Conservation (phyloP, 1,140 invertebrate species). For the Oscheius sp. region DNA sequence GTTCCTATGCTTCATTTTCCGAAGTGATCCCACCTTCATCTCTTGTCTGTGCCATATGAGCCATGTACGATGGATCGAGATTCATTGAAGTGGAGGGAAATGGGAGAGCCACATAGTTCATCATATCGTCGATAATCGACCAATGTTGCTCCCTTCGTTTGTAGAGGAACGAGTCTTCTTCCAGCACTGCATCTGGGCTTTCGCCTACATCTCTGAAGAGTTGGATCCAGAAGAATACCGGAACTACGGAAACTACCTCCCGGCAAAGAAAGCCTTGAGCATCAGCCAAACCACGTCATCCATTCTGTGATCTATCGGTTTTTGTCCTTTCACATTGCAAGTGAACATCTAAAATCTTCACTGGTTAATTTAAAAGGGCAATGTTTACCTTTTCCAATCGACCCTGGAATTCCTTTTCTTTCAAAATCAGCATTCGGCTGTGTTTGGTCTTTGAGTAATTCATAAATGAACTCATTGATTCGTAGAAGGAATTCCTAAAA, state of each 20-base stretch:
- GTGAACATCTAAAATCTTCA: slow-evolving; percentile 13
- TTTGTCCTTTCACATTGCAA: background rate
- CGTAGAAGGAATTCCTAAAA: background rate
- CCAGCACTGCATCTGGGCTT: background rate
- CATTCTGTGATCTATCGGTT: background rate
- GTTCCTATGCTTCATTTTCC: background rate
- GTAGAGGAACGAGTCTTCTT: background rate
- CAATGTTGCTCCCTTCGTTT: slow-evolving; percentile 7
- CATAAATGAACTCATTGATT: slow-evolving; percentile 8
- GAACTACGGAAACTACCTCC: background rate
- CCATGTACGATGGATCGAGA: slow-evolving; percentile 12
- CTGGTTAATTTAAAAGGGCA: background rate
- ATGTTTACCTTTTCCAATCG: slow-evolving; percentile 7
- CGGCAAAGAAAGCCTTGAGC: slow-evolving; percentile 17
- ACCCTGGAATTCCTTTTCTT: background rate
- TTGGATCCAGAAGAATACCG: background rate
- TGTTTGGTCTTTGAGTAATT: slow-evolving; percentile 1
- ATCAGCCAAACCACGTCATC: slow-evolving; percentile 22
- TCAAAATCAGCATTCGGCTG: background rate
- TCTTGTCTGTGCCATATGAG: slow-evolving; percentile 15
- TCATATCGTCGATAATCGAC: slow-evolving; percentile 17
- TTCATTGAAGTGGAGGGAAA: background rate
- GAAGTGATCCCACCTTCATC: slow-evolving; percentile 20
- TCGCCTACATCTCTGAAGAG: background rate
- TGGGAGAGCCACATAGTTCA: background rate